Evolutionary conservation across 2,113 vertebrate genomes (phyloP).

Genomic region (Xiphias gladius): DNA sequence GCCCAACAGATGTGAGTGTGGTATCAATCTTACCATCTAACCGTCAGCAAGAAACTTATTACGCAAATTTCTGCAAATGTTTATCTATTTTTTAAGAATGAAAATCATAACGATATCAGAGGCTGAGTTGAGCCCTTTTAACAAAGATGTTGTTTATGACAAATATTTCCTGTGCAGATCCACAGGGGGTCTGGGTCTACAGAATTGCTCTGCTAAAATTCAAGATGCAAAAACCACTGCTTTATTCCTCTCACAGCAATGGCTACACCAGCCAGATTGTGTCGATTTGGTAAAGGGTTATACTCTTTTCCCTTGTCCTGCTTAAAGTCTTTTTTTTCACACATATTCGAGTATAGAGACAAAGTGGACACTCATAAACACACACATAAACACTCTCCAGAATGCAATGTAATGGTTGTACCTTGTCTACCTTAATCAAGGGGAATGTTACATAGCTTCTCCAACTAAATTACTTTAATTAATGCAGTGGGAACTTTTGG

Average conservation of each 20-base stretch:
- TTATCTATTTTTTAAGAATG: neutral
- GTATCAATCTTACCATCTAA: neutral
- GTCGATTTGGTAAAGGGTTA: constrained; percentile 14
- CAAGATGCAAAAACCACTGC: neutral
- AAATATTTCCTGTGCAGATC: neutral
- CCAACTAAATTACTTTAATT: constrained; percentile 66
- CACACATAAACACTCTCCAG: constrained; percentile 51
- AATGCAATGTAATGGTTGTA: constrained; percentile 60
- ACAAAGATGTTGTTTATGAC: neutral
- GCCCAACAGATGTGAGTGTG: too few relatives aligned
- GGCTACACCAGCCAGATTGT: constrained; percentile 8
- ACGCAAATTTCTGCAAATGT: neutral
- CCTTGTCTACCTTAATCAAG: constrained; percentile 65
- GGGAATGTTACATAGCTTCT: constrained; percentile 56
- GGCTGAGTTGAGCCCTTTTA: neutral
- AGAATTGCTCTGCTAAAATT: neutral
- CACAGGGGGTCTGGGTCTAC: neutral
- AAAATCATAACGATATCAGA: neutral
- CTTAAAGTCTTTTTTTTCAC: neutral
- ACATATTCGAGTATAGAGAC: constrained; percentile 32
- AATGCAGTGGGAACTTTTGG: constrained; percentile 68
- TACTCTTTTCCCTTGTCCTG: constrained; percentile 14
- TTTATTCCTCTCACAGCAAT: neutral
- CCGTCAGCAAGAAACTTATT: neutral
- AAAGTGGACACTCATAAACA: too few relatives aligned